Base-by-base conservation (phyloP, 2,888 invertebrate genomes). In the Sympetrum striolatum region DNA sequence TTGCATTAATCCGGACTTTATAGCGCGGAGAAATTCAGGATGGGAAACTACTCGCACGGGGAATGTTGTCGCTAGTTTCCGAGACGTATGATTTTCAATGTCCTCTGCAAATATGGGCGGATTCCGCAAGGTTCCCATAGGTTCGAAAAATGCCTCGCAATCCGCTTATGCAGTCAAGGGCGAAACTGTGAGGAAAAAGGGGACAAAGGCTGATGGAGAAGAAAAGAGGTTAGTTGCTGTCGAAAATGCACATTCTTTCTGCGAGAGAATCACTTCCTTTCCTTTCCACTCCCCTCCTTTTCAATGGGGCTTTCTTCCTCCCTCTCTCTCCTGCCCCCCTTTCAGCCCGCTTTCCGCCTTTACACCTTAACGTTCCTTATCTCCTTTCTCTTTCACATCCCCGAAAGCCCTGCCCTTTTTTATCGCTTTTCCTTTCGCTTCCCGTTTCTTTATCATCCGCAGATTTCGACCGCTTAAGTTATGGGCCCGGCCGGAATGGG, bases 181-280 rank as follows among this genome's bases (percentile, higher is more conserved):
- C 48, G 60, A 64, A 64, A 86, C 86, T 86, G n/a, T n/a, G 86
- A 60, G 31, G 48, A 86, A 60, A 60, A 86, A 86, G 64, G 86
- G 60, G 60, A 86, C 60, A 64, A 58, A 82, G 64, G 86, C 60
- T 86, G 86, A 86, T 60, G 86, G 60, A 86, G 86, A 86, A 60
- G 60, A 60, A 53, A 64, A 60, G 86, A 58, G 60, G 86, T 86
- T 86, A 86, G 86, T 86, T 60, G 86, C 60, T 37, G 86, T 86
- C 86, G 58, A 86, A 86, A n/a, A 37, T 39, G 22, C 60, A n/a
- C 86, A 86, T 86, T 86, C 86, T 64, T 35, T 48, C 86, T 86
- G 37, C 35, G 18, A 37, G 73, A 25, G 73, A 73, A 31, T 58
- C 37, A 25, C 53, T 53, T 31, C 82, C 25, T n/a, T 15, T 25